Percentiles rank a stretch among this genome's conserved stretches.
These are phyloP conservation scores for Argentina silus DNA, from an alignment of 2,797 vertebrate species.

Conservation along the genomic window DNA sequence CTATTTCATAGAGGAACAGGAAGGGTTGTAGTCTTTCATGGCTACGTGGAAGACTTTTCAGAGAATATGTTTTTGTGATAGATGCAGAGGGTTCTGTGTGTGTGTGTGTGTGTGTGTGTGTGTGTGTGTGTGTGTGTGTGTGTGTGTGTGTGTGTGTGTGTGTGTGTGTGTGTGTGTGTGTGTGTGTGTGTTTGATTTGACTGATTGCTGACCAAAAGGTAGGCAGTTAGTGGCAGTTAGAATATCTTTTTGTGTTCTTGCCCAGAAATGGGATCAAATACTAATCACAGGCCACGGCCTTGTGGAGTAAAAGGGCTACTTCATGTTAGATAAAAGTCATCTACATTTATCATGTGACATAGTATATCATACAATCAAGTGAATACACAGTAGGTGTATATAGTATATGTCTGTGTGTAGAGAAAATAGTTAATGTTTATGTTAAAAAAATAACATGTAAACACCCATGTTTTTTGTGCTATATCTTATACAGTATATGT, in stretches of 20 bases:
- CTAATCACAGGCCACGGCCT: constrained; percentile 69
- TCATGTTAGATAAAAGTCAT: constrained; percentile 36
- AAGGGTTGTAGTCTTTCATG: constrained; percentile 29
- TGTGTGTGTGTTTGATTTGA: constrained; percentile 17
- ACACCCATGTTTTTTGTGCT: background rate
- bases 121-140: constrained; percentile 1
- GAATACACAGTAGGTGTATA: background rate
- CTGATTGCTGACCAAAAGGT: constrained; percentile 9
- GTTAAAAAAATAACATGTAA: background rate
- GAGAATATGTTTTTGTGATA: background rate
- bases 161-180: constrained; percentile 33
- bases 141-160: constrained; percentile 3
- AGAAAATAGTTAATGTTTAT: background rate
- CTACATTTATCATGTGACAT: background rate
- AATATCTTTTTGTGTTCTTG: constrained; percentile 32
- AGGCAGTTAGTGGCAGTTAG: constrained; percentile 22
- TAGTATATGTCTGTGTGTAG: background rate
- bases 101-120: background rate
- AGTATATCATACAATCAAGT: constrained; percentile 4
- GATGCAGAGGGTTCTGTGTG: background rate
- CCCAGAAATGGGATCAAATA: constrained; percentile 74
- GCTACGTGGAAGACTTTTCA: constrained; percentile 1
- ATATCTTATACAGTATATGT: constrained; percentile 12
- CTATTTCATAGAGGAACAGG: constrained; percentile 21
- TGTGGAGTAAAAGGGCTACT: constrained; percentile 79